Base-by-base conservation (phyloP, 2,888 invertebrate species). In the Dorcus parallelipipedus region DNA sequence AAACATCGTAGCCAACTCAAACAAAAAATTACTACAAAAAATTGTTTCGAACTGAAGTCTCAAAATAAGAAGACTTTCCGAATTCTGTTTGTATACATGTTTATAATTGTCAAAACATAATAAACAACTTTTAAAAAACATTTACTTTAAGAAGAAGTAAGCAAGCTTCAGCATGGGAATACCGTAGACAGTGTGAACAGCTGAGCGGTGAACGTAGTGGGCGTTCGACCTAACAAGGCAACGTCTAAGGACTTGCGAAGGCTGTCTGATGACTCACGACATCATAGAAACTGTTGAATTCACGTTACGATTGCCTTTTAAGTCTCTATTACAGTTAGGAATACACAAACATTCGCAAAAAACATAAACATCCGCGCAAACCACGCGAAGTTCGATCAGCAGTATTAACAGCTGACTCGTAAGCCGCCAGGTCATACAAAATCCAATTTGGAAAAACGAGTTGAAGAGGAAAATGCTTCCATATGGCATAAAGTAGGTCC, bases 181-280 rank as follows among this genome's bases (percentile, higher is more conserved):
- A 40, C 40, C 39, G 38, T 14, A 9, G 40, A 50, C 40, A 39
- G 38, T 38, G 38, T 10, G 40, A 38, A 50, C 50, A 50, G 50
- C 50, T 50, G 51, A 59, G 61, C 49, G 49, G 53, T 49, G 61
- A 66, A 65, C 58, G 64, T 59, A 54, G 63, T 67, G 59, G 67
- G 64, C 62, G 64, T 58, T 61, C 64, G 61, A 64, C 60, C 65
- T 60, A 67, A 67, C 66, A 67, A 63, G 67, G 67, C 61, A 62
- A 66, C 64, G 67, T 67, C 66, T 67, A 61, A 67, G 65, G 62
- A 61, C 62, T 63, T 62, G 59, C 62, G 67, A 67, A 67, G 67
- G 67, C 62, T 67, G 67, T 64, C 66, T 67, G 64, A 58, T 58
- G 58, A 59, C 56, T 62, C 58, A 62, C 50, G 9, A 33, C 33